phyloP scores from a whole-genome alignment of 2,797 vertebrate genomes.

The Rousettus madagascariensis region DNA sequence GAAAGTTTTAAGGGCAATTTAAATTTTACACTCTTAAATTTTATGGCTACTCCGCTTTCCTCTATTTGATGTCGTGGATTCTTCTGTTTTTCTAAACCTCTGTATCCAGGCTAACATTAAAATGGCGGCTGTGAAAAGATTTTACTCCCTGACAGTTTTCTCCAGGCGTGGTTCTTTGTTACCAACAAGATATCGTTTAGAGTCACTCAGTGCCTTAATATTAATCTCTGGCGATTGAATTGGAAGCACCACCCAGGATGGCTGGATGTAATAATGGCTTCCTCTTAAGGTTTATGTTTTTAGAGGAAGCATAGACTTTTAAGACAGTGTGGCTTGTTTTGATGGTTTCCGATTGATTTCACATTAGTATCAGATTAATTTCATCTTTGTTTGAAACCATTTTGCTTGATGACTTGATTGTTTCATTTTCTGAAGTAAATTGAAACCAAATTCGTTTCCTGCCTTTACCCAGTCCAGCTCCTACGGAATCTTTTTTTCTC shows the following conservation, averaged over 20 bases:
- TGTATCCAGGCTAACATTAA: neutral
- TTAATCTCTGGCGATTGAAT: neutral
- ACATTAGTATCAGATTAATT: neutral
- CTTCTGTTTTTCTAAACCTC: neutral
- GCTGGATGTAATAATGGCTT: neutral
- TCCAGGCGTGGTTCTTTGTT: neutral
- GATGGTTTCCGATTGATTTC: neutral
- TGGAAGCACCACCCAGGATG: neutral
- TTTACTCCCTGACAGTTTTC: neutral
- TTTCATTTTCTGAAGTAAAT: constrained; percentile 1
- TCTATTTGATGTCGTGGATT: neutral
- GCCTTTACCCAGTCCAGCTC: neutral
- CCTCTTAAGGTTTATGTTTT: neutral
- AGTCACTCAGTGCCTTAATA: neutral
- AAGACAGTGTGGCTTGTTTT: neutral
- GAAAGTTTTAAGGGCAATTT: neutral
- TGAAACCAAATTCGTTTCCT: neutral
- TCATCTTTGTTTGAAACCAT: neutral
- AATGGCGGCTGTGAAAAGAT: neutral
- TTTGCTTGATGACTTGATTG: neutral
- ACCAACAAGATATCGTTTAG: neutral
- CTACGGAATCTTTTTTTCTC: neutral
- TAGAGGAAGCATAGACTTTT: neutral
- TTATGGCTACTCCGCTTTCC: neutral
- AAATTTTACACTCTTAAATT: neutral